Evolutionary conservation across 2,888 invertebrate species (phyloP).

Genomic region (Arge pagana): DNA sequence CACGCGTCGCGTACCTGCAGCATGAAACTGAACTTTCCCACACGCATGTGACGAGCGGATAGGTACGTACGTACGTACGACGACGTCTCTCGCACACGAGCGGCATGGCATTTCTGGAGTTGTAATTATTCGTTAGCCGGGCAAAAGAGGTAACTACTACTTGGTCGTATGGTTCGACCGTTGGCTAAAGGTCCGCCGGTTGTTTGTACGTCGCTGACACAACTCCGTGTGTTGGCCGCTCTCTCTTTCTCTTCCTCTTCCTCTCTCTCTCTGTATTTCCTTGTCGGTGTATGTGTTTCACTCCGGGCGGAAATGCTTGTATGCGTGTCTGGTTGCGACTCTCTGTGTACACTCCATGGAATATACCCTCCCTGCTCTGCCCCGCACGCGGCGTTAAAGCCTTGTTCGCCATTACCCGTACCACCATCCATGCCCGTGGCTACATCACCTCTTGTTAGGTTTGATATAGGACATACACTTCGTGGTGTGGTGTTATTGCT

Average conservation of each 20-base stretch:
- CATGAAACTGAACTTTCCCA: not conserved
- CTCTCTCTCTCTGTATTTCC: not conserved
- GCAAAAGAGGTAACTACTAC: constrained; percentile 25
- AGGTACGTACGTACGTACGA: constrained; percentile 26
- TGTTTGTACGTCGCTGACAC: too few species aligned
- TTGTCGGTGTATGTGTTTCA: not conserved
- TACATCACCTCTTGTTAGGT: constrained; percentile 35
- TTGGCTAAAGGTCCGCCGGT: too few species aligned
- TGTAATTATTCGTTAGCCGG: constrained; percentile 47
- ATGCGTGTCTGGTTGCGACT: not conserved
- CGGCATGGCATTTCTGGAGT: constrained; percentile 31
- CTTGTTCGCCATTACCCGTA: constrained; percentile 36
- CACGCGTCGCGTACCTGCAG: constrained; percentile 28
- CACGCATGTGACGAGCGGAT: constrained; percentile 1
- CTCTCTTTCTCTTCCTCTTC: too few species aligned
- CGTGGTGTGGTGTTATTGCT: constrained; percentile 22
- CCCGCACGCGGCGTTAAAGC: constrained; percentile 15
- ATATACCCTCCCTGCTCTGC: not conserved
- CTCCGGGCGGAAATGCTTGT: not conserved
- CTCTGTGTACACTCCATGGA: constrained; percentile 12
- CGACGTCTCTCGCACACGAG: not conserved
- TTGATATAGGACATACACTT: constrained; percentile 32
- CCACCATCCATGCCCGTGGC: constrained; percentile 21
- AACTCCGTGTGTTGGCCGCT: too few species aligned
- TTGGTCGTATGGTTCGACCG: constrained; percentile 2